Evolutionary conservation across 2,113 vertebrate genomes (phyloP).

Genomic region (Dipodomys merriami): DNA sequence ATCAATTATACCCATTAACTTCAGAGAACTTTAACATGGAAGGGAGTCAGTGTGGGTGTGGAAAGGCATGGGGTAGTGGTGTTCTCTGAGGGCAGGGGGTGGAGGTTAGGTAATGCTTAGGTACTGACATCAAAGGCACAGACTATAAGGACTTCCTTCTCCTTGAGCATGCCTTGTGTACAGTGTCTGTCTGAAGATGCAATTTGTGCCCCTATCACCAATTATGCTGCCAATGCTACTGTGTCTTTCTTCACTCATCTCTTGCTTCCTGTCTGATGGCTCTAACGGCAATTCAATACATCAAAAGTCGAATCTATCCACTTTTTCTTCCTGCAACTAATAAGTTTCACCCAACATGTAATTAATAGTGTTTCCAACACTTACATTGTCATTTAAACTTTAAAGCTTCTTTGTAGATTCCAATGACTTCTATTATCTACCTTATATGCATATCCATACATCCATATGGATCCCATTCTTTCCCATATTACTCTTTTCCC

Average conservation of each 20-base stretch:
- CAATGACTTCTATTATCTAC: too few relatives aligned
- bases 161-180: not conserved
- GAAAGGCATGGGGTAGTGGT: not conserved
- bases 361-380: too few relatives aligned
- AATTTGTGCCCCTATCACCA: not conserved
- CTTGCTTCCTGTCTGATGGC: not conserved
- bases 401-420: too few relatives aligned
- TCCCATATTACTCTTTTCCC: too few relatives aligned
- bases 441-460: too few relatives aligned
- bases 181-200: not conserved
- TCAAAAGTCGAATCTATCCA: not conserved
- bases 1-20: constrained; percentile 56
- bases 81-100: not conserved
- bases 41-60: constrained; percentile 19
- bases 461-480: too few relatives aligned
- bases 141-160: not conserved
- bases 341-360: too few relatives aligned
- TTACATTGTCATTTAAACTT: too few relatives aligned
- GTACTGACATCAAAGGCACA: not conserved
- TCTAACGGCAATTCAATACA: not conserved
- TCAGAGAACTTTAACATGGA: constrained; percentile 52
- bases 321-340: too few relatives aligned
- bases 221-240: not conserved
- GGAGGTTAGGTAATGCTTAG: not conserved
- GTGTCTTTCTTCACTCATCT: not conserved